Evolutionary conservation across 2,113 vertebrate genomes (phyloP), one percentile per base, ranked within the genome.

Genomic region (Dipodomys ordii): DNA sequence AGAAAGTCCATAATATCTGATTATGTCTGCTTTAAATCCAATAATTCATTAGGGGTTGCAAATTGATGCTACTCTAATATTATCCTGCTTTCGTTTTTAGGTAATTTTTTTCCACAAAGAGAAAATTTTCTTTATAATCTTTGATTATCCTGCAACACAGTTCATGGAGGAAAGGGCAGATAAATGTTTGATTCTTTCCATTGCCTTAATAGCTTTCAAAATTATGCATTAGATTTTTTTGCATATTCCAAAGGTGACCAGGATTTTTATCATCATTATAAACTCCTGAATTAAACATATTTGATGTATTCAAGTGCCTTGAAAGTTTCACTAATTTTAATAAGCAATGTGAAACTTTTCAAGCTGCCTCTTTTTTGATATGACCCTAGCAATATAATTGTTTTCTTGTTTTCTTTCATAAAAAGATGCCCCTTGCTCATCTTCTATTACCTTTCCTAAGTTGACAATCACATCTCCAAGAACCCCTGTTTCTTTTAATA

Each of bases 121-220:
- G 16, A 83, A 90, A 78, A 18, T 1, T 78, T 62, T 53, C 62
- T 90, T 90, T 22, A 83, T 69, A n/a, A 90, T 90, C 32, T 90
- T 74, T 73, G 28, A 92, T 79, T 19, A 62, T 25, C 6, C 12
- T 62, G 15, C 68, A 83, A 74, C 67, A 72, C 4, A 78, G 53
- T 68, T 80, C 28, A 27, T 71, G n/a, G 12, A 93, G 22, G 22
- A 69, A 89, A 82, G 25, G 28, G 1, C 57, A 1, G 8, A 88
- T 71, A 62, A 69, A 92, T 44, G 22, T 10, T 85, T 64, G 22
- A 72, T 86, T 92, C 19, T 71, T 87, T 60, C 25, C 25, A n/a
- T 64, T 69, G 76, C 77, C 64, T 68, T 73, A 87, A 74, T n/a
- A 92, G 60, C 68, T 77, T 87, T 19, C 32, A 79, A 92, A 92